Evolutionary conservation across 2,888 invertebrate genomes (phyloP).

Genomic region (Melinaea marsaeus): DNA sequence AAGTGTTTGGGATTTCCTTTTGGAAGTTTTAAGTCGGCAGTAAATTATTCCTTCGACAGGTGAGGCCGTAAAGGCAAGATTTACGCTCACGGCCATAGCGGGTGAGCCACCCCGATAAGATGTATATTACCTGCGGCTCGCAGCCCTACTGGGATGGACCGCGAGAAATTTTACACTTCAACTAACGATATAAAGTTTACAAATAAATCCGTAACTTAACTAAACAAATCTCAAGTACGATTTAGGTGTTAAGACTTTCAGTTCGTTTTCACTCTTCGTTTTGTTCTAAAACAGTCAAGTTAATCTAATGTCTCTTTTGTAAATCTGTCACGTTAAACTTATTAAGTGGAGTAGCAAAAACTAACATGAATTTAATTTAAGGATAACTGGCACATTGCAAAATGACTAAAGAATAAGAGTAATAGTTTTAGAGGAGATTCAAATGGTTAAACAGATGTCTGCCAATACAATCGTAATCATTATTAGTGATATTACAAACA

Average conservation of each 20-base stretch:
- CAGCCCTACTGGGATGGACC: slow-evolving; percentile 67
- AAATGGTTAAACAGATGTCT: slow-evolving; percentile 48
- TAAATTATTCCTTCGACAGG: slow-evolving; percentile 78
- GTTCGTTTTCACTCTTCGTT: neutral
- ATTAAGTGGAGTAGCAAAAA: too few relatives aligned
- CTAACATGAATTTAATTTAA: too few relatives aligned
- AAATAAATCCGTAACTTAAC: slow-evolving; percentile 48
- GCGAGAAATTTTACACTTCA: slow-evolving; percentile 38
- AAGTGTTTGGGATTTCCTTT: slow-evolving; percentile 75
- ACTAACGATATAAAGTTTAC: slow-evolving; percentile 45
- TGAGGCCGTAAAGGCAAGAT: slow-evolving; percentile 77
- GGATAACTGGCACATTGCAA: too few relatives aligned
- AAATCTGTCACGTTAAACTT: too few relatives aligned
- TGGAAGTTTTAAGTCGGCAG: slow-evolving; percentile 75
- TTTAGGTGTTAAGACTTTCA: slow-evolving; percentile 1
- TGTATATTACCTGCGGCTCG: slow-evolving; percentile 68
- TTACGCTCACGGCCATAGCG: slow-evolving; percentile 69
- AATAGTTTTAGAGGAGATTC: slow-evolving; percentile 67
- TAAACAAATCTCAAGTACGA: slow-evolving; percentile 41
- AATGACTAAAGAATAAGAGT: too few relatives aligned
- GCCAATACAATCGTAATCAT: slow-evolving; percentile 54
- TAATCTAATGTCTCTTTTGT: too few relatives aligned
- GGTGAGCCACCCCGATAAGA: slow-evolving; percentile 69
- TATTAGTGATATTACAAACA: slow-evolving; percentile 49
- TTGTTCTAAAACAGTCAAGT: too few relatives aligned